Evolutionary conservation across 2,888 invertebrate species (phyloP).

Genomic region (Protonemura montana): DNA sequence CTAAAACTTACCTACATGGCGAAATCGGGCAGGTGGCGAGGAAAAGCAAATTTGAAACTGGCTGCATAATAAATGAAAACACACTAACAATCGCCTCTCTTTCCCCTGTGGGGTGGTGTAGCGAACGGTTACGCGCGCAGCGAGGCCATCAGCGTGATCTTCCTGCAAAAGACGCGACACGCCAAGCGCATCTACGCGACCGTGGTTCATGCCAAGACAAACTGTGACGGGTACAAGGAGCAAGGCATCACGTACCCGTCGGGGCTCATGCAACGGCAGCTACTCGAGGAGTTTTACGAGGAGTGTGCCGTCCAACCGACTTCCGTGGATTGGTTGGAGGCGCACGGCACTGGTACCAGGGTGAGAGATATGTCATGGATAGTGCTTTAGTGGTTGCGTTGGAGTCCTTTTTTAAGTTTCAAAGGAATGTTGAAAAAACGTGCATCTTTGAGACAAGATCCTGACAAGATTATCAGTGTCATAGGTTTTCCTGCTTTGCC

Average conservation of each 20-base stretch:
- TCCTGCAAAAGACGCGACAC: slow-evolving; percentile 71
- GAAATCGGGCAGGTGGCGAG: too few species aligned
- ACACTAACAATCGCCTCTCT: too few species aligned
- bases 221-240: slow-evolving; percentile 69
- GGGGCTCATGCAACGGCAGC: slow-evolving; percentile 60
- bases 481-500: too few species aligned
- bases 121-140: slow-evolving; percentile 86
- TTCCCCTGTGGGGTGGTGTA: neutral
- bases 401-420: too few species aligned
- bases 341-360: slow-evolving; percentile 71
- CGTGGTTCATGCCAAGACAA: slow-evolving; percentile 66
- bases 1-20: too few species aligned
- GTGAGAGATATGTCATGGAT: too few species aligned
- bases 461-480: too few species aligned
- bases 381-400: too few species aligned
- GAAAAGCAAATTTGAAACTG: too few species aligned
- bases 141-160: slow-evolving; percentile 75
- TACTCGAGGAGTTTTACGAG: slow-evolving; percentile 66
- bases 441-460: too few species aligned
- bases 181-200: slow-evolving; percentile 64
- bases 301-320: slow-evolving; percentile 67
- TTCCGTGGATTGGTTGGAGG: slow-evolving; percentile 70
- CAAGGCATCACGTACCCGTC: slow-evolving; percentile 75
- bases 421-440: too few species aligned
- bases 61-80: too few species aligned